Evolutionary conservation across 2,888 invertebrate species (phyloP).

Genomic region (Odontocerum albicorne): DNA sequence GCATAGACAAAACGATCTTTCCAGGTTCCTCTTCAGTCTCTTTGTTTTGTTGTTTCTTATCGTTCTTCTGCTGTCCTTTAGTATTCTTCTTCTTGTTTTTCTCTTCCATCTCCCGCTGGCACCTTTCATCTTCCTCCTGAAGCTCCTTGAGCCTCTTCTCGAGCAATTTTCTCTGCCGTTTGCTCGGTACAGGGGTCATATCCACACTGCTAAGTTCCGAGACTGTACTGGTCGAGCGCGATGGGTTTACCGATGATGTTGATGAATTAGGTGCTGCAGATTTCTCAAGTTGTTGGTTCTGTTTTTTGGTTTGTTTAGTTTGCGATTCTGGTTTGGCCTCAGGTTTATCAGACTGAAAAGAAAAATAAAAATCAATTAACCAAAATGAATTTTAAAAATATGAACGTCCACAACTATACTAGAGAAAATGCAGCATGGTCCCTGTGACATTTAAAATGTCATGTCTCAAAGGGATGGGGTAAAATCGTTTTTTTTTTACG

Average conservation of each 20-base stretch:
- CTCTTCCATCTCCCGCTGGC: constrained; percentile 42
- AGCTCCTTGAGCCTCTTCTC: constrained; percentile 32
- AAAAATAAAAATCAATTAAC: background rate
- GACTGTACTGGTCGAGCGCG: constrained; percentile 17
- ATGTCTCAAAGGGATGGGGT: too few relatives aligned
- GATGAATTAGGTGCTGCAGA: too few relatives aligned
- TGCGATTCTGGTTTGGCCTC: constrained; percentile 33
- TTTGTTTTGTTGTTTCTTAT: background rate
- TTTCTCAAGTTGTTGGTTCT: constrained; percentile 38
- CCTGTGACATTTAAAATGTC: too few relatives aligned
- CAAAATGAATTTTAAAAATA: background rate
- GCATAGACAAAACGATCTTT: constrained; percentile 17
- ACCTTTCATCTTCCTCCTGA: constrained; percentile 4
- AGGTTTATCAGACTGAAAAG: background rate
- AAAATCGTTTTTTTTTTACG: too few relatives aligned
- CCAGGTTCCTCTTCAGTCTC: constrained; percentile 3
- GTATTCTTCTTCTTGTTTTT: constrained; percentile 7
- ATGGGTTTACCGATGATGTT: constrained; percentile 7
- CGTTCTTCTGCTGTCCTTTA: background rate
- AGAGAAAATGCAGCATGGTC: too few relatives aligned
- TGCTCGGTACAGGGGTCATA: constrained; percentile 43
- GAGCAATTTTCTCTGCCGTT: constrained; percentile 50
- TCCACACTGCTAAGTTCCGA: constrained; percentile 17
- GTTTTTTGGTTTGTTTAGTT: constrained; percentile 38
- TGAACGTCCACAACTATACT: too few relatives aligned